A percentile compares a stretch with the other conserved stretches of the same genome.
Evolutionary conservation across 2,888 invertebrate genomes (phyloP).

Genomic region (Diachrysia chrysitis): DNA sequence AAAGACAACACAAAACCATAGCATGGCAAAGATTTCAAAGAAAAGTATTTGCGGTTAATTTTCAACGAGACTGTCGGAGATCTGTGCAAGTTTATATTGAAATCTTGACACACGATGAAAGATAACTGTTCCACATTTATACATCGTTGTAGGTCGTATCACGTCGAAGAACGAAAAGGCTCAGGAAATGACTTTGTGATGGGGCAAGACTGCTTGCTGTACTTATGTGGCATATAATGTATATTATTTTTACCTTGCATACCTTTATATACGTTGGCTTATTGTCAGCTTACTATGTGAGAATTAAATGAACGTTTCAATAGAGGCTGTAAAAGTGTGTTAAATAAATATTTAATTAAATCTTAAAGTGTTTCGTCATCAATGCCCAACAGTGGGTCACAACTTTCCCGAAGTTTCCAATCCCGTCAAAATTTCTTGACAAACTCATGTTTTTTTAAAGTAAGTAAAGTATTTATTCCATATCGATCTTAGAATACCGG

Average conservation of each 20-base stretch:
- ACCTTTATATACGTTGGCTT: neutral
- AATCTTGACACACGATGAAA: neutral
- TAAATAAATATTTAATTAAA: too few relatives aligned
- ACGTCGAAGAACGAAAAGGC: neutral
- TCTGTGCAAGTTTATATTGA: neutral
- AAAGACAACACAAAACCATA: too few relatives aligned
- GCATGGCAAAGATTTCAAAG: too few relatives aligned
- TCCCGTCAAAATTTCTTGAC: too few relatives aligned
- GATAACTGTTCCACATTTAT: neutral
- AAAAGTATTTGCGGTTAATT: too few relatives aligned
- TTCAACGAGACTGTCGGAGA: too few relatives aligned
- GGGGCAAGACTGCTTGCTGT: neutral
- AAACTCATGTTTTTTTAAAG: too few relatives aligned
- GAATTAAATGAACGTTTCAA: neutral
- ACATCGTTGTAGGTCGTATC: neutral
- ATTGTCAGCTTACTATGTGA: neutral
- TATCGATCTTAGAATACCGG: too few relatives aligned
- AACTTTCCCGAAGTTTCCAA: too few relatives aligned
- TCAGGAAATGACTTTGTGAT: conserved; percentile 1
- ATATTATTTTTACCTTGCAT: neutral
- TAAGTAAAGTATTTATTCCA: too few relatives aligned
- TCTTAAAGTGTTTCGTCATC: too few relatives aligned
- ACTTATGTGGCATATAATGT: neutral
- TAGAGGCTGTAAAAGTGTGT: neutral
- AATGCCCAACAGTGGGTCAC: too few relatives aligned